Conservation (phyloP, 2,113 vertebrate genomes). For the Cynopterus brachyotis region DNA sequence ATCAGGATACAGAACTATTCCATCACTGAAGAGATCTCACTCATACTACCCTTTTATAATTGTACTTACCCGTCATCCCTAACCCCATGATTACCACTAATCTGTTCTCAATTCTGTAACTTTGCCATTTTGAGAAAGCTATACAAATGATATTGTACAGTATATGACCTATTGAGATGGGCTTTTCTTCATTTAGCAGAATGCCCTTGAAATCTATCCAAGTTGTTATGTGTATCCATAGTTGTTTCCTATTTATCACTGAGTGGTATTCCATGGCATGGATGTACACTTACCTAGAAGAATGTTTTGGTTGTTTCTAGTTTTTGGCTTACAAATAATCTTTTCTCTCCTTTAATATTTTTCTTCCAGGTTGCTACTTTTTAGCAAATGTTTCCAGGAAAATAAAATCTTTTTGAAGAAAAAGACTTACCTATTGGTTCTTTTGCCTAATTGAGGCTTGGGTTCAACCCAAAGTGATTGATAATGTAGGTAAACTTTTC, state of each 20-base stretch:
- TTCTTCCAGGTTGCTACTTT: neutral
- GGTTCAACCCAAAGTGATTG: neutral
- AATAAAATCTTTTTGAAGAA: neutral
- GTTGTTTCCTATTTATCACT: neutral
- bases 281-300: neutral
- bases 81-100: neutral
- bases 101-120: neutral
- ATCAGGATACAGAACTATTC: neutral
- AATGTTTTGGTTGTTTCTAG: neutral
- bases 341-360: neutral
- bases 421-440: neutral
- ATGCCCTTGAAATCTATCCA: neutral
- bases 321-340: neutral
- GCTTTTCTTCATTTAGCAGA: neutral
- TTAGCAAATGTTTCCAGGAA: conserved; percentile 22
- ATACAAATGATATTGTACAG: neutral
- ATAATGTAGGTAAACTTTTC: neutral
- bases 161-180: neutral
- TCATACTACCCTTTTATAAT: neutral
- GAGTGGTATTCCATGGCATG: neutral
- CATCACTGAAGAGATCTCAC: neutral
- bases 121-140: neutral
- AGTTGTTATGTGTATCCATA: neutral
- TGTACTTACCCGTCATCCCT: neutral
- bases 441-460: neutral